Evolutionary conservation across 1,140 invertebrate species (phyloP).

Genomic region (Neoseiulus cucumeris): DNA sequence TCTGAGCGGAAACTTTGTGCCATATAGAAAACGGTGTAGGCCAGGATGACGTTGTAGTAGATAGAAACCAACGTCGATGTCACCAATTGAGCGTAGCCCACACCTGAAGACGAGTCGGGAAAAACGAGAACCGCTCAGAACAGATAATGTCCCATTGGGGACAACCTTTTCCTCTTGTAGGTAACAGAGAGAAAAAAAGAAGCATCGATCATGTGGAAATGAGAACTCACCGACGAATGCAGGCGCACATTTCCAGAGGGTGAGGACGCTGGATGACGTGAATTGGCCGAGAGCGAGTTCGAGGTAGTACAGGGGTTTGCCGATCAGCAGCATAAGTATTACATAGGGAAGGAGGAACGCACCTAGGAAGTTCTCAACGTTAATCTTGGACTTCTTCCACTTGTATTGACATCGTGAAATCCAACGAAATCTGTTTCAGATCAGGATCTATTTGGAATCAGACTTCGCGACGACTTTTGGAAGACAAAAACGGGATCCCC

Average conservation of each 20-base stretch:
- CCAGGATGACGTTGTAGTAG: conserved; percentile 58
- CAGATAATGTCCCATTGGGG: conserved; percentile 16
- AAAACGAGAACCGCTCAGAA: conserved; percentile 15
- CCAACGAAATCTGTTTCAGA: no score
- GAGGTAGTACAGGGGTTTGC: conserved; percentile 34
- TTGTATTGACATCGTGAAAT: no score
- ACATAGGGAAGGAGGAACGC: conserved; percentile 37
- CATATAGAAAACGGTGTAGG: conserved; percentile 49
- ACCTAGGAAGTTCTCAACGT: conserved; percentile 27
- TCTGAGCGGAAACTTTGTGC: conserved; percentile 38
- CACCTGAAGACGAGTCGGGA: conserved; percentile 35
- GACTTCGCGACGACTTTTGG: not conserved
- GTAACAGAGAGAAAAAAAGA: not conserved
- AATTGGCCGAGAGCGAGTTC: conserved; percentile 31
- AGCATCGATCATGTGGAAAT: not conserved
- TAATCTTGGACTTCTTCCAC: no score
- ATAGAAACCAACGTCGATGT: conserved; percentile 41
- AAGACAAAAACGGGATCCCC: not conserved
- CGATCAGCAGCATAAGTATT: conserved; percentile 36
- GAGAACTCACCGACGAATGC: conserved; percentile 20
- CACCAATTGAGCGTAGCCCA: conserved; percentile 53
- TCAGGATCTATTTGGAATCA: no score
- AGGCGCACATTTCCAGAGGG: conserved; percentile 21
- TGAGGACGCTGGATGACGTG: conserved; percentile 18
- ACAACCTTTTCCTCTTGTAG: no score